These are phyloP conservation scores for Actinia tenebrosa DNA, from an alignment of 64 coral and sea anemone genomes.

Conservation along the genomic window DNA sequence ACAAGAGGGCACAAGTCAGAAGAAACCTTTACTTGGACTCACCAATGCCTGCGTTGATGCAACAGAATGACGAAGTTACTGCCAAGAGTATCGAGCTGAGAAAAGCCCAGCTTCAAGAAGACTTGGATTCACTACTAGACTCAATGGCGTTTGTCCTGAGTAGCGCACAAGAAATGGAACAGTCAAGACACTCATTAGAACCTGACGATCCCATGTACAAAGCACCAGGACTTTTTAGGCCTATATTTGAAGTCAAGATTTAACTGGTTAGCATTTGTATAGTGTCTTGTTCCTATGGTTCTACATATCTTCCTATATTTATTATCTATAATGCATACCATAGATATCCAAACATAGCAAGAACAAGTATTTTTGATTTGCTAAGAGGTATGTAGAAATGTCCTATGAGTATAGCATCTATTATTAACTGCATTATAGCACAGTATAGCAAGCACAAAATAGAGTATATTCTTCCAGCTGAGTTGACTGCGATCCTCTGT, in stretches of 20 bases:
- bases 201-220: constrained; percentile 36
- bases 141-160: constrained; percentile 82
- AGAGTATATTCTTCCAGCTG: background rate
- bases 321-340: background rate
- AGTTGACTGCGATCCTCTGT: background rate
- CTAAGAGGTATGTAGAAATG: background rate
- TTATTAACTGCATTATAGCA: background rate
- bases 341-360: background rate
- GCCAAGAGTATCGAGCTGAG: constrained; percentile 73
- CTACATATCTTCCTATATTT: background rate
- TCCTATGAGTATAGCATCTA: background rate
- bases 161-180: constrained; percentile 21
- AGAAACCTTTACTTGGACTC: constrained; percentile 75
- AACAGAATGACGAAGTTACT: constrained; percentile 39
- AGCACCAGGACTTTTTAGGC: constrained; percentile 76
- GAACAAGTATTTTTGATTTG: background rate
- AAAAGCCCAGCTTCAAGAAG: constrained; percentile 74
- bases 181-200: background rate
- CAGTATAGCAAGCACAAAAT: background rate
- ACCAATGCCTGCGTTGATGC: constrained; percentile 56
- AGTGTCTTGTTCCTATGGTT: background rate
- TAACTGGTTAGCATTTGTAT: constrained; percentile 24
- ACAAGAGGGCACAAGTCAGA: constrained; percentile 47
- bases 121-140: constrained; percentile 84
- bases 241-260: constrained; percentile 94